phyloP scores from a whole-genome alignment of 2,888 invertebrate species.

The Chrysina gloriosa region DNA sequence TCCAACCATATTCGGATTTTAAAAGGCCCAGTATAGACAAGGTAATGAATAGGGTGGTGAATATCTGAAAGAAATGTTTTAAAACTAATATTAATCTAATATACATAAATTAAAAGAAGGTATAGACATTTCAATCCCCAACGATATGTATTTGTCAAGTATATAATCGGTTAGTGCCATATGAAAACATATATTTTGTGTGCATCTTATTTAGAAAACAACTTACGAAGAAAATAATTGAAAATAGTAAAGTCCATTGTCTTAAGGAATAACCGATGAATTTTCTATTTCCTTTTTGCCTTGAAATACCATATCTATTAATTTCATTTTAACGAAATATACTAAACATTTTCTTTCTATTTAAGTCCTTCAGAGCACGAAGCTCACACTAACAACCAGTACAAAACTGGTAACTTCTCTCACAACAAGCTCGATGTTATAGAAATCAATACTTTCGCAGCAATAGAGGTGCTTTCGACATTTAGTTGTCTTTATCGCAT shows the following conservation, averaged over 20 bases:
- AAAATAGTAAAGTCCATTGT: constrained; percentile 54
- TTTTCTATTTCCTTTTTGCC: constrained; percentile 13
- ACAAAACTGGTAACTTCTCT: constrained; percentile 9
- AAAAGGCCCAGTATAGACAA: constrained; percentile 55
- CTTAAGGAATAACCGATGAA: constrained; percentile 45
- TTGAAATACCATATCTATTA: constrained; percentile 15
- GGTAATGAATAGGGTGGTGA: constrained; percentile 55
- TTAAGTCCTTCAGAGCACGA: not conserved
- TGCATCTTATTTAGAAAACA: constrained; percentile 7
- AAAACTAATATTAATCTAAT: not conserved
- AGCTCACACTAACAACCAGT: not conserved
- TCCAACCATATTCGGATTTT: constrained; percentile 56
- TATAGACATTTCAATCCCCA: no score
- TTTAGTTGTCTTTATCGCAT: constrained; percentile 6
- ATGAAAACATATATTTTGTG: not conserved
- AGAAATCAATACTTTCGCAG: constrained; percentile 34
- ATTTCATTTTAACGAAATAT: not conserved
- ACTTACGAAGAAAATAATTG: constrained; percentile 56
- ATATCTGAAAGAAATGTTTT: constrained; percentile 50
- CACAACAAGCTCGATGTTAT: constrained; percentile 1
- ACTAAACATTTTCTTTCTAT: not conserved
- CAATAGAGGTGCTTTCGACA: constrained; percentile 27
- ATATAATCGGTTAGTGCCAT: not conserved
- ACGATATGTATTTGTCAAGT: not conserved
- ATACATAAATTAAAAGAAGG: no score